phyloP scores from a whole-genome alignment of 2,888 invertebrate genomes.

The Atethmia centrago region DNA sequence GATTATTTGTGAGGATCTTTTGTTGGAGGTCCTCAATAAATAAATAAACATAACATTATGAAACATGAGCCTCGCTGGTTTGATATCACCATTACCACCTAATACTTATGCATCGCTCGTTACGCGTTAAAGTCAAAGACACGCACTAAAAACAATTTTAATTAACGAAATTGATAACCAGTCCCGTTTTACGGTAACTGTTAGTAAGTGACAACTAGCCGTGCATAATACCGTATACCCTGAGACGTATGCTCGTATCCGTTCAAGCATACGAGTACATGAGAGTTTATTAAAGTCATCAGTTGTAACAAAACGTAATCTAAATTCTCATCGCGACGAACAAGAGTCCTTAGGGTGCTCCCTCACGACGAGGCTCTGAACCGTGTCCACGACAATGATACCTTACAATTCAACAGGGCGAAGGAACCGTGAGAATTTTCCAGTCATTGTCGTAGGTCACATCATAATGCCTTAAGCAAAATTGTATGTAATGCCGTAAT shows the following conservation, averaged over 20 bases:
- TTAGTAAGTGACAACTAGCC: constrained; percentile 48
- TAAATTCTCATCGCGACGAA: constrained; percentile 84
- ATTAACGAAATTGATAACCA: constrained; percentile 60
- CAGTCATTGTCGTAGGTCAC: constrained; percentile 75
- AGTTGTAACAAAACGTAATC: constrained; percentile 84
- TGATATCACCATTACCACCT: constrained; percentile 11
- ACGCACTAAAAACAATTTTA: constrained; percentile 49
- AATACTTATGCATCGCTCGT: constrained; percentile 26
- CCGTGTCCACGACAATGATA: constrained; percentile 86
- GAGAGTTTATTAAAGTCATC: constrained; percentile 78
- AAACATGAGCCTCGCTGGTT: background rate
- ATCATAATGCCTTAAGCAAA: constrained; percentile 63
- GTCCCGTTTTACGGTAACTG: constrained; percentile 43
- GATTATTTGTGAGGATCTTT: background rate
- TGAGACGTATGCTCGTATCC: constrained; percentile 63
- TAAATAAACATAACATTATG: constrained; percentile 15
- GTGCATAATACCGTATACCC: constrained; percentile 39
- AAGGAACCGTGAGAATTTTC: constrained; percentile 84
- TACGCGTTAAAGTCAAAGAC: constrained; percentile 25
- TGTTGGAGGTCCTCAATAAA: constrained; percentile 1
- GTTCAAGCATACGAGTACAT: constrained; percentile 61
- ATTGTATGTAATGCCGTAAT: constrained; percentile 47
- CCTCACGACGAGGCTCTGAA: constrained; percentile 78
- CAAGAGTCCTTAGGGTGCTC: constrained; percentile 81
- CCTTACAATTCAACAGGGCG: constrained; percentile 83